phyloP scores from a whole-genome alignment of 2,113 vertebrate species.

The Osmerus mordax region DNA sequence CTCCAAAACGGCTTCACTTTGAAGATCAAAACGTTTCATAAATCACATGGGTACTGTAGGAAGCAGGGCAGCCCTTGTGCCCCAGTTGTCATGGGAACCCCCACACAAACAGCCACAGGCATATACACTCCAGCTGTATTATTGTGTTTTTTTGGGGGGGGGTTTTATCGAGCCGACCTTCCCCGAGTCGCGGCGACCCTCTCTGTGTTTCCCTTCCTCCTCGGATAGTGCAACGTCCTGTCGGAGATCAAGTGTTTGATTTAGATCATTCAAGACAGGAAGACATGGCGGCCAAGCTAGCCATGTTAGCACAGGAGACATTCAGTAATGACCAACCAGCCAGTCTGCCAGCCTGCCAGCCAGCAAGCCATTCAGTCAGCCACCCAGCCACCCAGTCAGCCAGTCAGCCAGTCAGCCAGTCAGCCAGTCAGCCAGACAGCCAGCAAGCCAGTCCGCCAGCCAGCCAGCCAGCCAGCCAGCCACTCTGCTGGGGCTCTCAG shows the following conservation, averaged over 20 bases:
- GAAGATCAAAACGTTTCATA: conserved; percentile 57
- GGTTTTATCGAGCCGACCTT: conserved; percentile 36
- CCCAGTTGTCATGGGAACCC: conserved; percentile 46
- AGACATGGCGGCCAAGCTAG: conserved; percentile 70
- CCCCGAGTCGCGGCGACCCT: conserved; percentile 24
- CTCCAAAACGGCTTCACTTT: conserved; percentile 50
- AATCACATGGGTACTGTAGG: conserved; percentile 55
- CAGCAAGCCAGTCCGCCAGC: too few species aligned
- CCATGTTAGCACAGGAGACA: conserved; percentile 64
- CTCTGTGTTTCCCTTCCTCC: conserved; percentile 23
- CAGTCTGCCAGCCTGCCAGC: conserved; percentile 12
- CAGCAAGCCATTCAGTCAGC: neutral
- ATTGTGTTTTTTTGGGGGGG: conserved; percentile 36
- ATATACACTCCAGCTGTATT: conserved; percentile 24
- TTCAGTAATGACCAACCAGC: conserved; percentile 56
- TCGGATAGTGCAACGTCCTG: conserved; percentile 56
- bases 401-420: too few species aligned
- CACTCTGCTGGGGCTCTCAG: too few species aligned
- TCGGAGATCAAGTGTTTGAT: conserved; percentile 77
- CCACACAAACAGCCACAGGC: conserved; percentile 42
- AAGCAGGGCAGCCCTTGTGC: conserved; percentile 30
- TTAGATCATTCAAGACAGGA: conserved; percentile 80
- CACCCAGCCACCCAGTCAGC: too few species aligned
- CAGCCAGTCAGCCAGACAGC: neutral
- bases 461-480: too few species aligned